These are phyloP conservation scores for Rotaria macrura DNA, from an alignment of 2,888 invertebrate species.

Conservation along the genomic window DNA sequence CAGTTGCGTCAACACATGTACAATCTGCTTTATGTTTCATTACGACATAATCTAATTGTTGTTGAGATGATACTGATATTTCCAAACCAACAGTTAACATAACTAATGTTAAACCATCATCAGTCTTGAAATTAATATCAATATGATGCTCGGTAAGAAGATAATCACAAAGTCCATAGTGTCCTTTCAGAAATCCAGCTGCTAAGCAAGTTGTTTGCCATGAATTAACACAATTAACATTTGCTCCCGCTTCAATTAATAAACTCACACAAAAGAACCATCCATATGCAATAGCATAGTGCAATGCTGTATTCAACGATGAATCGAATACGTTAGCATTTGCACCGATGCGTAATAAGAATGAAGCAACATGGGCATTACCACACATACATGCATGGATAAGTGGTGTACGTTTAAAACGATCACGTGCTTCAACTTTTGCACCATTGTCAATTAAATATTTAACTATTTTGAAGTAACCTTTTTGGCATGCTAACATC, in stretches of 20 bases:
- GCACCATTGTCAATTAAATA: slow-evolving; percentile 50
- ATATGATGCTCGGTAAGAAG: slow-evolving; percentile 6
- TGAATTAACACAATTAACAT: slow-evolving; percentile 23
- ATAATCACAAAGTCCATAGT: slow-evolving; percentile 30
- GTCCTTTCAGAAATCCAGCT: slow-evolving; percentile 32
- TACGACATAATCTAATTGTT: slow-evolving; percentile 31
- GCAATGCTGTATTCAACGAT: slow-evolving; percentile 53
- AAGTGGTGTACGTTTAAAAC: slow-evolving; percentile 52
- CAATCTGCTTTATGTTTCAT: slow-evolving; percentile 25
- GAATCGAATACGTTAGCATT: slow-evolving; percentile 51
- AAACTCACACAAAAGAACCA: slow-evolving; percentile 53
- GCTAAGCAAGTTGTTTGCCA: slow-evolving; percentile 27
- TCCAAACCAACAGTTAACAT: slow-evolving; percentile 21
- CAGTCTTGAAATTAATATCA: slow-evolving; percentile 30
- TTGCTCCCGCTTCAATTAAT: slow-evolving; percentile 41
- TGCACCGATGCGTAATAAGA: slow-evolving; percentile 50
- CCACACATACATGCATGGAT: slow-evolving; percentile 51
- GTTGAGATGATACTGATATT: slow-evolving; percentile 11
- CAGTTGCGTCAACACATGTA: slow-evolving; percentile 20
- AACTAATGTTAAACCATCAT: slow-evolving; percentile 29
- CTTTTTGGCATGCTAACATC: slow-evolving; percentile 51
- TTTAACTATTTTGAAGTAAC: slow-evolving; percentile 49
- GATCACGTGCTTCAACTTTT: slow-evolving; percentile 50
- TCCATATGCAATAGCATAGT: slow-evolving; percentile 55
- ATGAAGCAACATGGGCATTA: slow-evolving; percentile 51